phyloP scores from a whole-genome alignment of 2,888 invertebrate genomes.

The Nephrotoma appendiculata region DNA sequence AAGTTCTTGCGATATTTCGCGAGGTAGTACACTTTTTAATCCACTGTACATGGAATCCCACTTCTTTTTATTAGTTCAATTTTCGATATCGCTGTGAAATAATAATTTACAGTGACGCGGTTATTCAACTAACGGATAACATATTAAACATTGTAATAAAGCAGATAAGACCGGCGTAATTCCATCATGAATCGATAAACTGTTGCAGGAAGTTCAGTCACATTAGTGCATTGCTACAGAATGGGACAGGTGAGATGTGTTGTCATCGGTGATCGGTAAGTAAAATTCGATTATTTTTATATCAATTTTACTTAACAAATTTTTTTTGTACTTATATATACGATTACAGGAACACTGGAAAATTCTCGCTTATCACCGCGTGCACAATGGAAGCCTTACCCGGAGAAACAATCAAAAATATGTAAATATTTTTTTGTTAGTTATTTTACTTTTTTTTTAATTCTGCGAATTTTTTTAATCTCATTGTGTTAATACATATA shows the following conservation, averaged over 20 bases:
- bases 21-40: too few relatives aligned
- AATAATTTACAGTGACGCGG: too few relatives aligned
- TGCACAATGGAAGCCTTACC: background rate
- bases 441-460: background rate
- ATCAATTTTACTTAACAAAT: background rate
- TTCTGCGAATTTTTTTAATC: background rate
- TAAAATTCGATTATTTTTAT: background rate
- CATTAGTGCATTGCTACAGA: background rate
- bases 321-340: background rate
- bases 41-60: too few relatives aligned
- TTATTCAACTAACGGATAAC: too few relatives aligned
- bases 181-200: background rate
- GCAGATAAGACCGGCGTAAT: background rate
- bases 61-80: too few relatives aligned
- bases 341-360: background rate
- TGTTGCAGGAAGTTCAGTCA: background rate
- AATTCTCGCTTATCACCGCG: background rate
- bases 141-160: too few relatives aligned
- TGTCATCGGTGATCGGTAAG: background rate
- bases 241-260: background rate
- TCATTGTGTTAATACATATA: background rate
- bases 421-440: background rate
- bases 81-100: too few relatives aligned
- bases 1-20: too few relatives aligned
- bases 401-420: background rate